Base-by-base conservation (phyloP, 2,113 vertebrate genomes). In the Ptilorrhoa leucosticta region DNA sequence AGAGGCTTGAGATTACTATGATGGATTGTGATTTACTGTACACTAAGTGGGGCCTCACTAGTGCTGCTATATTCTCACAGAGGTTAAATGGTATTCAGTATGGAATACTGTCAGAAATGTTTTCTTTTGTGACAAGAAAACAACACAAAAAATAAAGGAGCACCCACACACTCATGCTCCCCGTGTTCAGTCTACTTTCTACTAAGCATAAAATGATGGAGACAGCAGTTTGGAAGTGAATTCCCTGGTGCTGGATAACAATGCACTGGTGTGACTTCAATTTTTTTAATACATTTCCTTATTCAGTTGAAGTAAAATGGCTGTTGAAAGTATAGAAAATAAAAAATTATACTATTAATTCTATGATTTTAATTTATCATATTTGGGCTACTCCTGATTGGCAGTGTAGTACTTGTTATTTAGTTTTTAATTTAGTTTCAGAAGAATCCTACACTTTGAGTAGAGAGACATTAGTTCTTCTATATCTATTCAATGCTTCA, bases 1-100 rank as follows among this genome's bases (percentile, higher is more conserved):
- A 75, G 51, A 61, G 51, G 19, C 94, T 94, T 97, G 95, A 94
- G 81, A 97, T 97, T 97, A 93, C 95, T 94, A 92, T 96, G 97
- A 98, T 97, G 94, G 98, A 98, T 97, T 75, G 97, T 96, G 96
- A 94, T 96, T 82, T 89, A 85, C 94, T 93, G 89, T 77, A 93
- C 89, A 96, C 94, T 97, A 97, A 98, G 96, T 95, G 96, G 89
- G 82, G 81, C 24, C 80, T 97, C 86, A 97, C 89, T 96, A 64
- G 77, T 51, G 82, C 77, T 93, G n/a, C 13, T 93, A 10, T 77
- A 95, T 97, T 98, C 92, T 98, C 93, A 97, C 77, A 69, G 87
- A 98, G 96, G 97, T 98, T 98, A 98, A 98, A 98, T 88, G 90
- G 91, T 95, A 97, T 97, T 98, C 93, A 94, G 91, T 88, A 88